Conservation (phyloP, 2,888 invertebrate genomes). For the Sinohyriopsis cumingii region DNA sequence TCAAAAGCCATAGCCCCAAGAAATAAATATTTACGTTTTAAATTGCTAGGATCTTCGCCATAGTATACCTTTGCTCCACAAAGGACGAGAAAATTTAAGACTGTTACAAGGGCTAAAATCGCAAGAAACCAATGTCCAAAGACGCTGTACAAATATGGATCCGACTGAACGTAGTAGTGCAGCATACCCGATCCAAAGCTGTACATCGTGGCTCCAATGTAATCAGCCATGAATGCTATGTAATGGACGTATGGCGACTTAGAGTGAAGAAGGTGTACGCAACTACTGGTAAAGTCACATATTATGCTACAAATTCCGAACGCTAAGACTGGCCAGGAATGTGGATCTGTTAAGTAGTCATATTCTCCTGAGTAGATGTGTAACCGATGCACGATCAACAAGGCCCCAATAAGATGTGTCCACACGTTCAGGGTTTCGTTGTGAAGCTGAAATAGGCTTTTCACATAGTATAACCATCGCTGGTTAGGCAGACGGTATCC, state of each 20-base stretch:
- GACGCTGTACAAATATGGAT: slow-evolving; percentile 20
- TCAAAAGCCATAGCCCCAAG: slow-evolving; percentile 30
- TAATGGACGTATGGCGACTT: slow-evolving; percentile 40
- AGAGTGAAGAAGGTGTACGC: slow-evolving; percentile 42
- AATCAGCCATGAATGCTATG: slow-evolving; percentile 45
- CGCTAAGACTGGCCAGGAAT: slow-evolving; percentile 45
- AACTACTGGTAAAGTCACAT: slow-evolving; percentile 32
- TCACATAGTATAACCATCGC: slow-evolving; percentile 55
- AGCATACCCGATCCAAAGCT: slow-evolving; percentile 39
- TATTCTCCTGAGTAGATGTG: slow-evolving; percentile 41
- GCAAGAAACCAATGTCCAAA: slow-evolving; percentile 24
- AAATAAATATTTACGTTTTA: slow-evolving; percentile 41
- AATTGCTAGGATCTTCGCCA: slow-evolving; percentile 40
- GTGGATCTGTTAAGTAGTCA: slow-evolving; percentile 47
- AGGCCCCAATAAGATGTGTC: slow-evolving; percentile 54
- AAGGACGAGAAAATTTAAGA: slow-evolving; percentile 34
- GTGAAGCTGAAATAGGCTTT: slow-evolving; percentile 58
- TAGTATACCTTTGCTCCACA: slow-evolving; percentile 37
- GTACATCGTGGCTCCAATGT: slow-evolving; percentile 40
- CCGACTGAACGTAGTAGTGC: slow-evolving; percentile 34
- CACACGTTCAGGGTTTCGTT: slow-evolving; percentile 63
- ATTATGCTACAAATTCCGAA: slow-evolving; percentile 38
- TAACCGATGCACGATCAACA: slow-evolving; percentile 36
- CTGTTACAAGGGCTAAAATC: slow-evolving; percentile 25
- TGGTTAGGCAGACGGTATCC: slow-evolving; percentile 53